Evolutionary conservation across 2,888 invertebrate species (phyloP), one percentile per base, ranked within the genome.

Genomic region (Barypeithes pellucidus): DNA sequence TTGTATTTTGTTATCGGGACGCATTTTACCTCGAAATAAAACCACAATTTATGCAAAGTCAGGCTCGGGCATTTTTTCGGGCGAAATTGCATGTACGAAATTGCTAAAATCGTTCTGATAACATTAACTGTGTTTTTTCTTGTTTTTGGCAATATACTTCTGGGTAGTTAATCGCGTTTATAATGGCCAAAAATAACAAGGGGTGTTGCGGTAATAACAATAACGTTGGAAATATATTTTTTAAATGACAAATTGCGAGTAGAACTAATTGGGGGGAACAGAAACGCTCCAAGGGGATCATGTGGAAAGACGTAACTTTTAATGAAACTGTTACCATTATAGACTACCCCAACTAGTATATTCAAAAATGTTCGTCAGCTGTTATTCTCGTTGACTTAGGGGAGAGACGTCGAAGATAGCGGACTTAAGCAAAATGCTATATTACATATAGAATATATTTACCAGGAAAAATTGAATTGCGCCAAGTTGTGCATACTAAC

Each of bases 61-160:
- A 72, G 72, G 72, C 72, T 18, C 61, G 41, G 67, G 57, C 75
- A 78, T 81, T 81, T 81, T 82, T 79, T 79, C 77, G 67, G 61
- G 33, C 62, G 69, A 78, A 80, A 80, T 82, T 80, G 82, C 82
- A 82, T 82, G 81, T 77, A 78, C 66, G 75, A 75, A 77, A 75
- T 79, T 77, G 79, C 78, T 80, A 79, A 80, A 79, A 81, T 80
- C 60, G 72, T 67, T 65, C 73, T 69, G 73, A 73, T 73, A 69
- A 73, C 60, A 65, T 39, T 45, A 39, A 66, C 67, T 47, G 45
- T 52, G 54, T 67, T 72, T 72, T 60, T 52, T 52, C 39, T 45
- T 65, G 45, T 72, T 72, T 67, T 67, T 22, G 22, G 61, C 62
- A 72, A 72, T 67, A 72, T 67, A 62, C 67, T 67, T 72, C 54